Percentiles rank a stretch among this genome's conserved stretches.
Evolutionary conservation across 2,113 vertebrate species (phyloP).

Genomic region (Montifringilla adamsi): DNA sequence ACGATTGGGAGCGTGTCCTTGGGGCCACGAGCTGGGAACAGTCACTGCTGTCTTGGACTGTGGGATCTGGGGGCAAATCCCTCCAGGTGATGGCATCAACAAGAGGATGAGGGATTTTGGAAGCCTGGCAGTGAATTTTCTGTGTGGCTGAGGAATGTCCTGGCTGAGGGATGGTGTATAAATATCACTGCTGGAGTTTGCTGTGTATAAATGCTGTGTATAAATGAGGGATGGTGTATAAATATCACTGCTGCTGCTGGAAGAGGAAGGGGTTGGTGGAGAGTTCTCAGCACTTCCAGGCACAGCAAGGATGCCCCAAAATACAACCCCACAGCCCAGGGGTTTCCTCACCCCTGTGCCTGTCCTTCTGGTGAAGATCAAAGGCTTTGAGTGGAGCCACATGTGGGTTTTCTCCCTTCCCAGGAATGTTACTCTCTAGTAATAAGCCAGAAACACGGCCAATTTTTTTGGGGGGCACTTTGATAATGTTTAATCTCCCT

Average conservation of each 20-base stretch:
- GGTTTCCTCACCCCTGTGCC: neutral
- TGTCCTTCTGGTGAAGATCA: neutral
- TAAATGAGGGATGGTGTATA: neutral
- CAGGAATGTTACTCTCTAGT: neutral
- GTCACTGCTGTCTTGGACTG: neutral
- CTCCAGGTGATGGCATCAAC: neutral
- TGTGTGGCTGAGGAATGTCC: rapidly evolving
- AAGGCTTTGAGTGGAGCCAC: neutral
- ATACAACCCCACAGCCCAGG: neutral
- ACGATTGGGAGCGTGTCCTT: rapidly evolving
- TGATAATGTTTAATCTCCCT: neutral
- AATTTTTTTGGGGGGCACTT: neutral
- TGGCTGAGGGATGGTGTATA: neutral
- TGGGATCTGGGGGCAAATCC: neutral
- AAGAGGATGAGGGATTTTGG: neutral
- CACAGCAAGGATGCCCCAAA: neutral
- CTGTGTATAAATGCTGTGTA: no score
- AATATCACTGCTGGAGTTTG: neutral
- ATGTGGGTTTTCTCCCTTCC: neutral
- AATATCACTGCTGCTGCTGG: neutral
- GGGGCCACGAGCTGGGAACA: neutral
- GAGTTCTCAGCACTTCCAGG: neutral
- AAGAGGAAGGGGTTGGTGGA: rapidly evolving
- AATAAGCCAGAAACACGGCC: neutral
- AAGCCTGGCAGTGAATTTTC: neutral